These are phyloP conservation scores for Holcopasites calliopsidis DNA, from an alignment of 1,140 invertebrate species.

Conservation along the genomic window DNA sequence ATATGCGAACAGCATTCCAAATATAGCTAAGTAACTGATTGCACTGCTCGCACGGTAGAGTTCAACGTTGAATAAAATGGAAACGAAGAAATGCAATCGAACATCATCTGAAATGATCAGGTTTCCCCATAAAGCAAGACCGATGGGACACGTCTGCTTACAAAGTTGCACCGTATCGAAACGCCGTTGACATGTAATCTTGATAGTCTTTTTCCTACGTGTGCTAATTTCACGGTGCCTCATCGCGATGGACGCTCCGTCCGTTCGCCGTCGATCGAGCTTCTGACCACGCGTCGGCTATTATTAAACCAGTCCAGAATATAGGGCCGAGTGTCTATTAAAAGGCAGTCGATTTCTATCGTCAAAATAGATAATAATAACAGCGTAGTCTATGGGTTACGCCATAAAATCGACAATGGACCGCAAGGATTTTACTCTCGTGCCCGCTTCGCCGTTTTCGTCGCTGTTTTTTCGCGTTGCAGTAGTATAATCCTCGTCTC, in stretches of 20 bases:
- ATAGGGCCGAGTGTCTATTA: conserved; percentile 43
- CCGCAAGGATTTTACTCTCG: conserved; percentile 64
- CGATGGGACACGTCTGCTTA: neutral
- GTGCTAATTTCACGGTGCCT: neutral
- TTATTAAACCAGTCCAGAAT: conserved; percentile 33
- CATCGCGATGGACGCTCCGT: too few relatives aligned
- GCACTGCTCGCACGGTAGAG: too few relatives aligned
- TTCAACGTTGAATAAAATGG: too few relatives aligned
- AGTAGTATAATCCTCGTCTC: conserved; percentile 11
- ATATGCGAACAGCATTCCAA: too few relatives aligned
- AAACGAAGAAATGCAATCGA: neutral
- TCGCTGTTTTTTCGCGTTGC: neutral
- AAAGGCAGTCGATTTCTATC: conserved; percentile 53
- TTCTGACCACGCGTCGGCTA: conserved; percentile 9
- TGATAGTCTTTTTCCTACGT: too few relatives aligned
- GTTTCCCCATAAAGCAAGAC: neutral
- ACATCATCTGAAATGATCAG: neutral
- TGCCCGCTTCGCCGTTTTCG: conserved; percentile 7
- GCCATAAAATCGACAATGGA: conserved; percentile 61
- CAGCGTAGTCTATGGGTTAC: conserved; percentile 47
- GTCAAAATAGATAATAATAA: conserved; percentile 63
- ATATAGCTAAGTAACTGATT: too few relatives aligned
- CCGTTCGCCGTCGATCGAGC: conserved; percentile 9
- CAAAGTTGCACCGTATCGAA: neutral
- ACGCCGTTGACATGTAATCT: neutral